Base-by-base conservation (phyloP, 2,888 invertebrate genomes). In the Disparrhopalites patrizii region DNA sequence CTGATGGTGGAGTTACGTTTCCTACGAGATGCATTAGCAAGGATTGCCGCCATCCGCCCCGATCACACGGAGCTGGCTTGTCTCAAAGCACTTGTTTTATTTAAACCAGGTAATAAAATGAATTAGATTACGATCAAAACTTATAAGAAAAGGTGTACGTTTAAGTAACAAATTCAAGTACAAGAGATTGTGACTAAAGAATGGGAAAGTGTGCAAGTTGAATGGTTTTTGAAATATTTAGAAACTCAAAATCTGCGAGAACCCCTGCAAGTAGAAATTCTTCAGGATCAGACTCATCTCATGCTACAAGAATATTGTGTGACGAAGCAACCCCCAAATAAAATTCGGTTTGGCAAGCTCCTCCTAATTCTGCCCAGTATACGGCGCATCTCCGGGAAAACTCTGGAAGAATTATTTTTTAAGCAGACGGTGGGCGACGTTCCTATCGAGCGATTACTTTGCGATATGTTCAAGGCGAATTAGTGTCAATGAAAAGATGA, bases 61-160 rank as follows among this genome's bases (percentile, higher is more conserved):
- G 92, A 93, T 78, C 87, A 88, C 77, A 87, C 88, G 0, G 93
- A 93, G 77, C 90, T 87, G 76, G 89, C 92, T 40, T 92, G 89
- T 78, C 81, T 93, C n/a, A 92, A 91, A 78, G 88, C 90, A 0
- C 82, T 90, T 10, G 85, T 90, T 4, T 81, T 93, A 4, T 93
- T 91, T 79, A 89, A 90, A 79, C 84, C 88, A 79, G 91, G 91
- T 90, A 56, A 65, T 13, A 33, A n/a, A 31, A 10, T 8, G 4
- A 50, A 7, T 43, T 7, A 7, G 20, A 43, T 43, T 3, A 13
- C 20, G 20, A 3, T 7, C 4, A 18, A 43, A 43, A n/a, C n/a
- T n/a, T n/a, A n/a, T n/a, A n/a, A n/a, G n/a, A n/a, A n/a, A n/a
- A n/a, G n/a, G n/a, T n/a, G n/a, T n/a, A n/a, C n/a, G n/a, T n/a